Conservation (phyloP, 2,113 vertebrate species). For the Chrysemys picta region DNA sequence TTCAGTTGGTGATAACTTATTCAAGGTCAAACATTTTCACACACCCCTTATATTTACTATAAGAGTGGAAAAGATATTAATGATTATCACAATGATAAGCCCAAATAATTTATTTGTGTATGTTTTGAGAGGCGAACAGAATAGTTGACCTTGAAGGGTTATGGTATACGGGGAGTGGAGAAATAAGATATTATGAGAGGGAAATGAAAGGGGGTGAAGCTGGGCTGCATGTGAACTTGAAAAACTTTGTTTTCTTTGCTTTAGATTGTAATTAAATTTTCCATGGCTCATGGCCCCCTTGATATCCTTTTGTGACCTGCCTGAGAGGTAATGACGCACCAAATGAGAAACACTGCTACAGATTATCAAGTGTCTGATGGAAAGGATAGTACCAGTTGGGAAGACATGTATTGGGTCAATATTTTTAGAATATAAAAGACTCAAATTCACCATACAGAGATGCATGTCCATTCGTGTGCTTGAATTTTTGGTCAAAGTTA, state of each 20-base stretch:
- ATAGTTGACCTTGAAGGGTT: not conserved
- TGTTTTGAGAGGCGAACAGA: not conserved
- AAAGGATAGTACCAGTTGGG: not conserved
- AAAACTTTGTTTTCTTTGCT: not conserved
- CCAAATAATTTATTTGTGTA: not conserved
- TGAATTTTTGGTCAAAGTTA: not conserved
- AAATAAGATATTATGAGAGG: not conserved
- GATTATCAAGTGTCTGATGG: not conserved
- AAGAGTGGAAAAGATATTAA: too few relatives aligned
- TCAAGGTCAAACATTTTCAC: not conserved
- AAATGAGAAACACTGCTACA: not conserved
- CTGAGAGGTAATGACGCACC: not conserved
- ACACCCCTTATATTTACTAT: not conserved
- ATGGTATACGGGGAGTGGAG: not conserved
- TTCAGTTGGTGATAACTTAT: not conserved
- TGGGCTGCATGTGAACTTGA: not conserved
- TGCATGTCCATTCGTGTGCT: not conserved
- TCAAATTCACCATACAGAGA: not conserved
- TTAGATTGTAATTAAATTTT: not conserved
- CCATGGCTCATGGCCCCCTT: not conserved
- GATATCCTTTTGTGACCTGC: not conserved
- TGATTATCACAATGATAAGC: not conserved
- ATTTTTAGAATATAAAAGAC: not conserved
- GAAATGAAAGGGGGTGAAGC: not conserved
- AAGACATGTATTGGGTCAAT: not conserved